These are phyloP conservation scores for Branchinecta lindahli DNA, from an alignment of 1,140 invertebrate species.

Conservation along the genomic window DNA sequence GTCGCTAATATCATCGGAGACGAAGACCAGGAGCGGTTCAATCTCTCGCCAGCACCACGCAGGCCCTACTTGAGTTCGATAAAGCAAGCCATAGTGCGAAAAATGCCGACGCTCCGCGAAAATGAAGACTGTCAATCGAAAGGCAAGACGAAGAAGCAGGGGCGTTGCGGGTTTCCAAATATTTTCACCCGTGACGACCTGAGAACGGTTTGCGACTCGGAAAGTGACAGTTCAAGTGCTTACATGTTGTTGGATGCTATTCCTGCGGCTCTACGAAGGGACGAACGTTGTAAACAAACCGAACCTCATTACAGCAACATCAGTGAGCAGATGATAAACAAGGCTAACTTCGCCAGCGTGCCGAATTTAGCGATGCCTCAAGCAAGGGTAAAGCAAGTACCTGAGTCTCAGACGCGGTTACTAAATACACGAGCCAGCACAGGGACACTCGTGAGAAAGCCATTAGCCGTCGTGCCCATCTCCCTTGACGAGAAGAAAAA, in stretches of 20 bases:
- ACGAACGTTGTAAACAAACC: not conserved
- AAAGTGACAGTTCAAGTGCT: slow-evolving; percentile 6
- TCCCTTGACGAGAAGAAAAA: not conserved
- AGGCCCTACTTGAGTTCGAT: not conserved
- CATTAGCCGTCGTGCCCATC: not conserved
- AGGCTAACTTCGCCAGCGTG: not conserved
- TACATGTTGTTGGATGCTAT: slow-evolving; percentile 7
- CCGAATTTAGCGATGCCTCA: not conserved
- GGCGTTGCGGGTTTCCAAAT: not conserved
- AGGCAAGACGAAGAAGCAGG: not conserved
- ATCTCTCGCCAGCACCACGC: not conserved
- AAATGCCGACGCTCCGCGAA: not conserved
- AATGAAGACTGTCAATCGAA: not conserved
- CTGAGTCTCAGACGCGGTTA: not conserved
- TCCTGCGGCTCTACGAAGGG: not conserved
- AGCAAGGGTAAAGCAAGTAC: not conserved
- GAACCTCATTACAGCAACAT: not conserved
- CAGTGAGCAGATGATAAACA: not conserved
- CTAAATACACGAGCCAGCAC: not conserved
- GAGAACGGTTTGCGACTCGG: not conserved
- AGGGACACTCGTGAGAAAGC: not conserved
- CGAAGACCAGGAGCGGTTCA: not conserved
- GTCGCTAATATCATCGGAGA: not conserved
- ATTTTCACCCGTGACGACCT: not conserved
- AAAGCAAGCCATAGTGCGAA: not conserved